A percentile compares a stretch with the other conserved stretches of the same genome.
Conservation (phyloP, 2,113 vertebrate species). For the Donacobius atricapilla region DNA sequence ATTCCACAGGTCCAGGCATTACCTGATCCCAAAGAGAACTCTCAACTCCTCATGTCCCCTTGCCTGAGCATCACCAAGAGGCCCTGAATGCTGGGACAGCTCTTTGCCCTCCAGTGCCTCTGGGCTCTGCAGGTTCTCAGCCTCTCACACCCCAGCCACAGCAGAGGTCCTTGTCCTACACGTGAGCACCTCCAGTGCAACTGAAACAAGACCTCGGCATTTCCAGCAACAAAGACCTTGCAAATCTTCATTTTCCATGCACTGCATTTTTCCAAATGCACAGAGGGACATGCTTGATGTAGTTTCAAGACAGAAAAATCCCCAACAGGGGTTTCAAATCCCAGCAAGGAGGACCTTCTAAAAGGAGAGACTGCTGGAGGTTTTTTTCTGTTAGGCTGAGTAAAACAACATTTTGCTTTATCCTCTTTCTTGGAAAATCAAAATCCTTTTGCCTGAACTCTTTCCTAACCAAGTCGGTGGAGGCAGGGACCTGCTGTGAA, state of each 20-base stretch:
- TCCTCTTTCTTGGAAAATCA: background rate
- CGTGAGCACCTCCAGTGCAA: rapidly evolving
- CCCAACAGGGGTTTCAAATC: background rate
- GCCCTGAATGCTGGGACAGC: background rate
- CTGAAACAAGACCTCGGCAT: rapidly evolving
- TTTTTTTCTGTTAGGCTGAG: background rate
- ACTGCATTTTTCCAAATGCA: background rate
- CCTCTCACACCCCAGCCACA: rapidly evolving
- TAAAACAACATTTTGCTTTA: background rate
- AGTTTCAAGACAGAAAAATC: background rate
- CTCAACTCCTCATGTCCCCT: background rate
- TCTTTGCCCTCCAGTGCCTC: rapidly evolving
- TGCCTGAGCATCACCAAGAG: background rate
- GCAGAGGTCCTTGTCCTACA: rapidly evolving
- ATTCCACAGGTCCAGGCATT: background rate
- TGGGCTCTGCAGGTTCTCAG: background rate
- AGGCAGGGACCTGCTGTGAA: background rate
- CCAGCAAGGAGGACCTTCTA: background rate
- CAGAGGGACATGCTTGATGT: rapidly evolving
- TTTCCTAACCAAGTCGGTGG: background rate
- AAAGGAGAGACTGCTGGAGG: background rate
- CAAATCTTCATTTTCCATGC: background rate
- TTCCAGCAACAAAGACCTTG: background rate
- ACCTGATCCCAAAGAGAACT: background rate
- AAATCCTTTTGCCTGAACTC: background rate